Percentiles rank a stretch among this genome's conserved stretches.
These are phyloP conservation scores for Diaprepes abbreviatus DNA, from an alignment of 2,888 invertebrate species.

Conservation along the genomic window DNA sequence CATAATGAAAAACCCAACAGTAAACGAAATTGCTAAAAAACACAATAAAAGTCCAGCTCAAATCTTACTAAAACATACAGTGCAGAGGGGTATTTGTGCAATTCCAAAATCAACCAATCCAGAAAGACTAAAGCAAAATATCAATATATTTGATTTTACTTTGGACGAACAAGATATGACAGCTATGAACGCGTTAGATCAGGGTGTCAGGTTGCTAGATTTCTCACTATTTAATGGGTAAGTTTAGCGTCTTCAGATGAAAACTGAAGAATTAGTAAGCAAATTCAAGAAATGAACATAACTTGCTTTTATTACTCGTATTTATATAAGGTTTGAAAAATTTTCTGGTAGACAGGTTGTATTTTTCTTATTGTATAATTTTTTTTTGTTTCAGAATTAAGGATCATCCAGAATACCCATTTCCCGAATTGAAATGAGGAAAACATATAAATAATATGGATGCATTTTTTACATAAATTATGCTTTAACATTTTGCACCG, in stretches of 20 bases:
- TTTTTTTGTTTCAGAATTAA: conserved; percentile 52
- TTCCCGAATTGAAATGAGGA: conserved; percentile 37
- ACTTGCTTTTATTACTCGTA: too few species aligned
- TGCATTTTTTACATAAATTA: too few species aligned
- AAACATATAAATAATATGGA: too few species aligned
- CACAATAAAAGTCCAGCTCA: conserved; percentile 82
- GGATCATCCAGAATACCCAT: conserved; percentile 60
- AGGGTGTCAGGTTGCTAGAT: conserved; percentile 79
- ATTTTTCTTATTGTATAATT: background rate
- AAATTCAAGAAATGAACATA: too few species aligned
- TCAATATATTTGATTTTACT: conserved; percentile 81
- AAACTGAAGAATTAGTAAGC: too few species aligned
- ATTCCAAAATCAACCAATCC: conserved; percentile 90
- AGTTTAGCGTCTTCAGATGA: conserved; percentile 52
- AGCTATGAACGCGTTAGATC: conserved; percentile 75
- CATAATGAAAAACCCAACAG: conserved; percentile 74
- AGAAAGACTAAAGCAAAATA: conserved; percentile 80
- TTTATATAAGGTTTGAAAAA: too few species aligned
- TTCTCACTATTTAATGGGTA: conserved; percentile 79
- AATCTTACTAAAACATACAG: conserved; percentile 76
- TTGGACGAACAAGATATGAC: conserved; percentile 75
- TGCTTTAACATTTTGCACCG: too few species aligned
- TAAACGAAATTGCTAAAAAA: conserved; percentile 69
- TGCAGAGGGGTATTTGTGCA: conserved; percentile 80
- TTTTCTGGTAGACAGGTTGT: too few species aligned